These are phyloP conservation scores for Hyles lineata DNA, from an alignment of 2,888 invertebrate species.

Conservation along the genomic window DNA sequence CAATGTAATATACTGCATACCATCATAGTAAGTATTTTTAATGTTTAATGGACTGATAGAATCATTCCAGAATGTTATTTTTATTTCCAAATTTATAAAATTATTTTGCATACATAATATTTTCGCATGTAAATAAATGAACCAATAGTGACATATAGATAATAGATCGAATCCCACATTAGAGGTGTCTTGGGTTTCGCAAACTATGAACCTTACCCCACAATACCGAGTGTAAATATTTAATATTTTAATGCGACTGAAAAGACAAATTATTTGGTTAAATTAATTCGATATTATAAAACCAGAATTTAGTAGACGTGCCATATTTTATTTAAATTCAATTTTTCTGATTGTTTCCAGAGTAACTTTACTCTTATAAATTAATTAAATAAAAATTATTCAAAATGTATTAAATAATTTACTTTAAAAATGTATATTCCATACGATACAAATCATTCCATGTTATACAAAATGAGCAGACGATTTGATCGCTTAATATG, in stretches of 20 bases:
- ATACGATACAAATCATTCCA: slow-evolving; percentile 14
- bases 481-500: background rate
- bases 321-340: no score
- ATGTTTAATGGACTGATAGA: slow-evolving; percentile 50
- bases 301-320: no score
- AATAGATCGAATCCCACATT: no score
- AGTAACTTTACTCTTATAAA: background rate
- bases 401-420: background rate
- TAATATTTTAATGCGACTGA: background rate
- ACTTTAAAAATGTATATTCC: background rate
- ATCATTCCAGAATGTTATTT: slow-evolving; percentile 54
- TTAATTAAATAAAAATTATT: background rate
- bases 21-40: slow-evolving; percentile 18
- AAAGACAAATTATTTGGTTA: background rate
- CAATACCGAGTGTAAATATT: background rate
- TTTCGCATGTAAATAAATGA: no score
- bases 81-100: slow-evolving; percentile 29
- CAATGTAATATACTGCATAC: slow-evolving; percentile 47
- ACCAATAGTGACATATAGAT: no score
- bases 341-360: background rate
- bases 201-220: no score
- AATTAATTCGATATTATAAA: no score
- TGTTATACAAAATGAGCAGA: background rate
- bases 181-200: no score
- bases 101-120: slow-evolving; percentile 29